phyloP scores from a whole-genome alignment of 2,113 vertebrate species.

The Pterocles orientalis region DNA sequence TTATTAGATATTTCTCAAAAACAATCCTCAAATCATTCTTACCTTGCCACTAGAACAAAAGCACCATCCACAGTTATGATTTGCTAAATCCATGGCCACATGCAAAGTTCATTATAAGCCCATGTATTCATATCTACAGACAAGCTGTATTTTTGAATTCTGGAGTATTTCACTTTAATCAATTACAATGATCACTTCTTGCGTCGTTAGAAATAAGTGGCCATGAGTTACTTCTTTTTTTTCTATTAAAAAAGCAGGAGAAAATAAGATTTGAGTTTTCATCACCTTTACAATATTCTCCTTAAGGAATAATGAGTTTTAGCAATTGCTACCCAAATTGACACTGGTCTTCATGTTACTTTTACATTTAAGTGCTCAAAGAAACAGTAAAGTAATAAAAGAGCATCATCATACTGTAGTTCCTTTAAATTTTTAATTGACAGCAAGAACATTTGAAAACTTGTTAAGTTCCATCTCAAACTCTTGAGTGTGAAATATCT shows the following conservation, averaged over 20 bases:
- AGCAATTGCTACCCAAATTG: not conserved
- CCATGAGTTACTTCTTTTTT: not conserved
- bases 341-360: not conserved
- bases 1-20: not conserved
- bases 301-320: not conserved
- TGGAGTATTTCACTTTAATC: not conserved
- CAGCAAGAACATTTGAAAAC: not conserved
- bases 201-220: not conserved
- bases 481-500: not conserved
- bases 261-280: not conserved
- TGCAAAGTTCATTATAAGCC: not conserved
- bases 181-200: not conserved
- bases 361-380: not conserved
- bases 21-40: not conserved
- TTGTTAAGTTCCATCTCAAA: not conserved
- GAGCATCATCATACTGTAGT: not conserved
- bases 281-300: not conserved
- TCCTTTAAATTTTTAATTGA: not conserved
- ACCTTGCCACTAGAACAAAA: slow-evolving; percentile 1
- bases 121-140: not conserved
- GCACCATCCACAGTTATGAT: not conserved
- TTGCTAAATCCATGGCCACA: not conserved
- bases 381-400: not conserved
- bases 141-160: not conserved
- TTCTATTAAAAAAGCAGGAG: not conserved